Conservation (phyloP, 2,888 invertebrate genomes). For the Ligdia adustata region DNA sequence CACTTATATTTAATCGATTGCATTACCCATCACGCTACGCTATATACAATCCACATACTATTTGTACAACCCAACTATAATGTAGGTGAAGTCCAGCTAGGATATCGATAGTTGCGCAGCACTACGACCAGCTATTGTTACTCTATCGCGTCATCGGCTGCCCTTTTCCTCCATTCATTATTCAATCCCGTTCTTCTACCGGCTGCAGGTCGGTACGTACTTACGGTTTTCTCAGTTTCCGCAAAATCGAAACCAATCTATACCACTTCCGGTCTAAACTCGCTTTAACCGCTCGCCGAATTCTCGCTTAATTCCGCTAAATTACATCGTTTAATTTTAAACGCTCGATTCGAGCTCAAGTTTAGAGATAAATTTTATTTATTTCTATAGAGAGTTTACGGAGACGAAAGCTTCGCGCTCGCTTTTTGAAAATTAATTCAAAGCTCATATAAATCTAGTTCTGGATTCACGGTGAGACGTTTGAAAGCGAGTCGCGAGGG, state of each 20-base stretch:
- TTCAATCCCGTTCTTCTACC: slow-evolving; percentile 8
- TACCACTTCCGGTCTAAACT: slow-evolving; percentile 20
- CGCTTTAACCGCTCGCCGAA: slow-evolving; percentile 8
- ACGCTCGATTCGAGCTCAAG: slow-evolving; percentile 17
- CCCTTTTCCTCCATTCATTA: slow-evolving; percentile 20
- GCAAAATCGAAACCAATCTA: slow-evolving; percentile 26
- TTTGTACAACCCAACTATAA: no score
- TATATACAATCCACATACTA: no score
- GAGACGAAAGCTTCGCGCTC: neutral
- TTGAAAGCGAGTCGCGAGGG: slow-evolving; percentile 35
- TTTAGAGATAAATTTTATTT: slow-evolving; percentile 22
- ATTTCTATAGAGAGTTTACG: neutral
- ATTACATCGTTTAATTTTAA: slow-evolving; percentile 22
- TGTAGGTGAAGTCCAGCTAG: no score
- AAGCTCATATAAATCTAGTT: slow-evolving; percentile 36
- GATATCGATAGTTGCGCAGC: no score
- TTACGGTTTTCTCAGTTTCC: slow-evolving; percentile 24
- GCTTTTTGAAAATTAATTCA: slow-evolving; percentile 14
- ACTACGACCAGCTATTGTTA: slow-evolving; percentile 17
- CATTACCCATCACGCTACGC: no score
- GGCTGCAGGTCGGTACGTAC: no score
- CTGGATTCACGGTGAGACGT: slow-evolving; percentile 28
- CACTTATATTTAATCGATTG: no score
- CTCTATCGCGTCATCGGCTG: slow-evolving; percentile 7
- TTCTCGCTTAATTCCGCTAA: slow-evolving; percentile 20